These are phyloP conservation scores for Pemphigus obesinymphae DNA, from an alignment of 1,140 invertebrate species.

Conservation along the genomic window DNA sequence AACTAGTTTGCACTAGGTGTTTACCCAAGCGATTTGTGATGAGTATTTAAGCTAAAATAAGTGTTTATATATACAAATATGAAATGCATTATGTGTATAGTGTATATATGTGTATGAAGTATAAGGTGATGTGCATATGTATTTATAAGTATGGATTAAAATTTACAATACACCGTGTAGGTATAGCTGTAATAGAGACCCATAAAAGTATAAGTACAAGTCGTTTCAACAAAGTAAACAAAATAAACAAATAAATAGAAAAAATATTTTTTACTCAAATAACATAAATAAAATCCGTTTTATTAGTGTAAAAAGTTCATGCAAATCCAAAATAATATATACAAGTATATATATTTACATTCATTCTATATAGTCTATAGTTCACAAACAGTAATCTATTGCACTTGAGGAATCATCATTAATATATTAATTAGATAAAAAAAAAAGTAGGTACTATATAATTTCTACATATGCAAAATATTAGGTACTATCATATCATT, in stretches of 20 bases:
- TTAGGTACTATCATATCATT: background rate
- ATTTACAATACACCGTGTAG: background rate
- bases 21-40: slow-evolving; percentile 35
- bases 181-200: background rate
- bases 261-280: background rate
- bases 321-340: slow-evolving; percentile 33
- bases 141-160: background rate
- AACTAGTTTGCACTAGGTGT: background rate
- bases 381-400: slow-evolving; percentile 2
- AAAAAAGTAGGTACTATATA: background rate
- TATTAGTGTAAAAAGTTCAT: slow-evolving; percentile 38
- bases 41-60: slow-evolving; percentile 11
- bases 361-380: slow-evolving; percentile 3
- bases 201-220: background rate
- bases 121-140: background rate
- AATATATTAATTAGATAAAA: background rate
- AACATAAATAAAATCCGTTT: slow-evolving; percentile 40
- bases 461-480: slow-evolving; percentile 3
- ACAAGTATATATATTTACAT: background rate
- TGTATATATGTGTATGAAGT: no score
- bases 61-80: background rate
- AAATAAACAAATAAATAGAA: slow-evolving; percentile 21
- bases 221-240: background rate
- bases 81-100: no score
- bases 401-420: background rate